phyloP scores from a whole-genome alignment of 2,888 invertebrate genomes.

The Hirtodrosophila cameraria region DNA sequence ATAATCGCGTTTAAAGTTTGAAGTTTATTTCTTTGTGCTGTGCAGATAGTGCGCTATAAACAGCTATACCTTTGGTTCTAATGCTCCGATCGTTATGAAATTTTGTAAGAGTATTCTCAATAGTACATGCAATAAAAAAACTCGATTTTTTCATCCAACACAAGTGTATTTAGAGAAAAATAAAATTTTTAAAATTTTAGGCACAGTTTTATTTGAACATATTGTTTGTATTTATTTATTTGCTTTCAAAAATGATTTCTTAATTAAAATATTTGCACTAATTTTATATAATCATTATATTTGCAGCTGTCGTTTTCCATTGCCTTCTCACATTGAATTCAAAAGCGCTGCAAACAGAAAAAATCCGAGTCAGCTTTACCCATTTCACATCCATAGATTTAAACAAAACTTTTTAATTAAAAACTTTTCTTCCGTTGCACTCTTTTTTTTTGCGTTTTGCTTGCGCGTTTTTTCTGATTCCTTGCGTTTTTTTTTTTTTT shows the following conservation, averaged over 20 bases:
- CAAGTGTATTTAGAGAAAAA: too few relatives aligned
- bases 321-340: conserved; percentile 36
- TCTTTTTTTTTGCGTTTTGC: conserved; percentile 37
- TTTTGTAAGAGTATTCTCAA: too few relatives aligned
- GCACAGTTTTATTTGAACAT: too few relatives aligned
- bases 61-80: too few relatives aligned
- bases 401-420: conserved; percentile 74
- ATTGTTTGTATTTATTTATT: not conserved
- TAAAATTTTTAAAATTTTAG: too few relatives aligned
- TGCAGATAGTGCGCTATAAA: too few relatives aligned
- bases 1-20: too few relatives aligned
- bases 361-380: conserved; percentile 30
- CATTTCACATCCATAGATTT: conserved; percentile 60
- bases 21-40: too few relatives aligned
- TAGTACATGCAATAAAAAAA: too few relatives aligned
- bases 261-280: conserved; percentile 28
- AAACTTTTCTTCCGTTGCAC: conserved; percentile 62
- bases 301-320: conserved; percentile 36
- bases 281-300: conserved; percentile 38
- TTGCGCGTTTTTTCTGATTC: conserved; percentile 18
- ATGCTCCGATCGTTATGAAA: too few relatives aligned
- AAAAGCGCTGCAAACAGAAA: conserved; percentile 1
- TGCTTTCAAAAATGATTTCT: conserved; percentile 3
- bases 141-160: too few relatives aligned
- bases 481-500: conserved; percentile 7